A percentile compares a stretch with the other conserved stretches of the same genome.
phyloP scores from a whole-genome alignment of 1,140 invertebrate genomes.

The Hormaphis cornu region DNA sequence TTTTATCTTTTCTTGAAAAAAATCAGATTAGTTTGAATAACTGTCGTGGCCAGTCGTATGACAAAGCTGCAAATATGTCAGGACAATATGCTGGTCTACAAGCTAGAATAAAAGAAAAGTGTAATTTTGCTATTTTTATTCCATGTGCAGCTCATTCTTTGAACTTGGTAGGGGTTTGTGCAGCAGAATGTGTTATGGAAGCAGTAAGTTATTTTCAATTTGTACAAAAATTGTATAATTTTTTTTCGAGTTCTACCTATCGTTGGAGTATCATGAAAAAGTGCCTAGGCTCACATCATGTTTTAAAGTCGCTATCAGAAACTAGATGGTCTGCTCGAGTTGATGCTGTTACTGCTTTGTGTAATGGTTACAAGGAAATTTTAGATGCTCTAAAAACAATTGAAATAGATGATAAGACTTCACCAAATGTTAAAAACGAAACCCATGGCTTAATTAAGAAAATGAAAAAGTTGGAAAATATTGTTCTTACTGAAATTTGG shows the following conservation, averaged over 20 bases:
- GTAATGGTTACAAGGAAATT: background rate
- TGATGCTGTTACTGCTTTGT: conserved; percentile 31
- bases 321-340: conserved; percentile 35
- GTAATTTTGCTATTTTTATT: background rate
- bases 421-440: background rate
- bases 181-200: conserved; percentile 29
- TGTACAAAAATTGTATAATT: background rate
- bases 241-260: conserved; percentile 36
- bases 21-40: conserved; percentile 6
- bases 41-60: conserved; percentile 39
- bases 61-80: background rate
- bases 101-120: background rate
- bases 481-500: background rate
- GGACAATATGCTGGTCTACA: background rate
- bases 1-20: background rate
- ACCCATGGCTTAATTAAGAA: background rate
- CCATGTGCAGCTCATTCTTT: conserved; percentile 11
- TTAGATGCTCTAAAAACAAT: background rate
- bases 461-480: background rate
- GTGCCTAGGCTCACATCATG: background rate
- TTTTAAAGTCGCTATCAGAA: conserved; percentile 30
- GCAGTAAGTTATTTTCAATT: background rate
- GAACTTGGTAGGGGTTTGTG: conserved; percentile 1
- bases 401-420: background rate
- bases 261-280: conserved; percentile 33